Base-by-base conservation (phyloP, 2,797 vertebrate species). In the Brachyalestes nurse region DNA sequence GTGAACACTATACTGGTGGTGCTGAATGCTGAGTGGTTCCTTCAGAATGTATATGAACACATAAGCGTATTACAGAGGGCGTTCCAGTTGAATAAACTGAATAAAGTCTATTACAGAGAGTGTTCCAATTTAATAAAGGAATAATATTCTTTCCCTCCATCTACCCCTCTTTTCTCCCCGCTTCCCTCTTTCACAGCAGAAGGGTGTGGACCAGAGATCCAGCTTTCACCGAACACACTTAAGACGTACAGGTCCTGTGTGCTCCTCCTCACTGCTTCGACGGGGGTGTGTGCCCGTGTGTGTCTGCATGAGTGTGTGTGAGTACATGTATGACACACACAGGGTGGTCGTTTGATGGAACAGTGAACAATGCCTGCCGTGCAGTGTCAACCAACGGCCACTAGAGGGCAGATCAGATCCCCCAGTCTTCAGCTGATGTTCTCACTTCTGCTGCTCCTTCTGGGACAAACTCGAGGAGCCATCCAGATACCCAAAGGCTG, bases 341-440 rank as follows among this genome's bases (percentile, higher is more conserved):
- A 13, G 58, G 77, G 61, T 34, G 58, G 45, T 67, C 64, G 57
- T 72, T 80, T 86, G 74, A 85, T 88, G 83, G 84, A 78, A 87
- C 69, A 80, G 84, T 81, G 82, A 86, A 85, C 74, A 51, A 85
- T 90, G 85, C 72, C 77, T 80, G 57, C 53, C 57, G 61, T 40
- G 14, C 77, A 83, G 78, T 47, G 23, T 83, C 81, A 80, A 66
- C 73, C 71, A 38, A 72, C 42, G 1, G 78, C 77, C 58, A 60
- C 75, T 58, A 77, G 79, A 79, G 71, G 84, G 42, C 60, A 61
- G 19, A 17, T 21, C 28, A 71, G 58, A 62, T 13, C 34, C 5
- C 53, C 25, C 47, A 28, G 74, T 40, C 79, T 65, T 25, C 82
- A 65, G 42, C 77, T 65, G 42, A 45, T 84, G 28, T 75, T 82